Percentiles rank a stretch among this genome's conserved stretches.
Conservation (phyloP, 2,888 invertebrate species). For the Trissoscelio sp. region DNA sequence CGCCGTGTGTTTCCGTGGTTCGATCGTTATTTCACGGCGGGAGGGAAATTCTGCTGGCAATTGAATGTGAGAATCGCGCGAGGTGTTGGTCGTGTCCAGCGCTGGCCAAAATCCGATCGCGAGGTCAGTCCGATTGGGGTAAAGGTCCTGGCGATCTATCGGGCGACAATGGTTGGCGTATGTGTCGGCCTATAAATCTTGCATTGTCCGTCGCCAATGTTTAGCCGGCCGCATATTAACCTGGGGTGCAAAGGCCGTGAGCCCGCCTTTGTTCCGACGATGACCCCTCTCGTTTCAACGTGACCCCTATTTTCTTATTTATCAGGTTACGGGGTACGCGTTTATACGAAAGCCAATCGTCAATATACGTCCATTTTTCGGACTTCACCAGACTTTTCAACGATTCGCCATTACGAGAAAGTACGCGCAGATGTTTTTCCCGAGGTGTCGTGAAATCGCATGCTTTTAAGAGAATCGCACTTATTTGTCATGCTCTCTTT, state of each 20-base stretch:
- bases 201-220: conserved; percentile 81
- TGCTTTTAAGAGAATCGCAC: neutral
- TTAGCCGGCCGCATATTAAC: conserved; percentile 83
- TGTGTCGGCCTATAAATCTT: conserved; percentile 82
- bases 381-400: conserved; percentile 42
- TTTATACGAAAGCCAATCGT: conserved; percentile 39
- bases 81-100: conserved; percentile 6
- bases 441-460: conserved; percentile 11
- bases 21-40: conserved; percentile 51
- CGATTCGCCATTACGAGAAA: conserved; percentile 32
- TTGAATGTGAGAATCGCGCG: conserved; percentile 39
- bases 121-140: conserved; percentile 57
- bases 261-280: conserved; percentile 78
- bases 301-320: conserved; percentile 81
- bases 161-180: conserved; percentile 76
- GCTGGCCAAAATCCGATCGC: conserved; percentile 43
- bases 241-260: conserved; percentile 81
- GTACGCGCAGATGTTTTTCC: conserved; percentile 50
- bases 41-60: conserved; percentile 30
- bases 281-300: conserved; percentile 79
- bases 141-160: conserved; percentile 34
- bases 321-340: conserved; percentile 78
- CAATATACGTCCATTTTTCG: conserved; percentile 43
- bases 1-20: conserved; percentile 24
- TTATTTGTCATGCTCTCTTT: conserved; percentile 4